Evolutionary conservation across 2,797 vertebrate genomes (phyloP), one percentile per base, ranked within the genome.

Genomic region (Tiaroga cobitis): DNA sequence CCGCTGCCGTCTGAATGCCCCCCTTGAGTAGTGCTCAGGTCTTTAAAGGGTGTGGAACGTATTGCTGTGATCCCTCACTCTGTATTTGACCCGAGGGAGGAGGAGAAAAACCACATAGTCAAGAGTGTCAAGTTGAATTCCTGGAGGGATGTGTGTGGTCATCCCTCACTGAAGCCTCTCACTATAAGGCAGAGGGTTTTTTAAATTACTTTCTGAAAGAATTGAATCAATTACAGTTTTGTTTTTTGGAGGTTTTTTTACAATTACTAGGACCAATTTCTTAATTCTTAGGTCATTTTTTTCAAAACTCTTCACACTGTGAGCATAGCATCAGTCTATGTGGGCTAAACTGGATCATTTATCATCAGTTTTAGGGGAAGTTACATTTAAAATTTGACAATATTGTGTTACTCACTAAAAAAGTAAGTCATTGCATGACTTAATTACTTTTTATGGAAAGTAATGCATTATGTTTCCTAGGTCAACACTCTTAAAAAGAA

Each of bases 21-120:
- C 86, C 87, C 83, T 69, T 86, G 85, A 85, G 85, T 83, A 82
- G 63, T 74, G 37, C 84, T 84, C 51, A 69, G 82, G 37, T 85
- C 82, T 85, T 80, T 67, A 76, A 85, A 82, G 80, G 76, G 85
- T 88, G 63, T 87, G 86, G 77, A 49, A 83, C 63, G 70, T 70
- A 74, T 61, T 41, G 61, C 83, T 83, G 77, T 82, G 83, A 86
- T 82, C 86, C 82, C 72, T 79, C 82, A 49, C 83, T 87, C 59
- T 88, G 76, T 87, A 88, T 88, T 86, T 85, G 70, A 67, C 89
- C 85, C 89, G 59, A 85, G 89, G 86, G 86, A 89, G 11, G 76
- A 68, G 67, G 24, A 79, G 75, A 76, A 87, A 87, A 84, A 82
- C 83, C 82, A 87, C 79, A 80, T 56, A 80, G 73, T 82, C 80